Base-by-base conservation (phyloP, 2,113 vertebrate genomes). In the Oryzias celebensis region DNA sequence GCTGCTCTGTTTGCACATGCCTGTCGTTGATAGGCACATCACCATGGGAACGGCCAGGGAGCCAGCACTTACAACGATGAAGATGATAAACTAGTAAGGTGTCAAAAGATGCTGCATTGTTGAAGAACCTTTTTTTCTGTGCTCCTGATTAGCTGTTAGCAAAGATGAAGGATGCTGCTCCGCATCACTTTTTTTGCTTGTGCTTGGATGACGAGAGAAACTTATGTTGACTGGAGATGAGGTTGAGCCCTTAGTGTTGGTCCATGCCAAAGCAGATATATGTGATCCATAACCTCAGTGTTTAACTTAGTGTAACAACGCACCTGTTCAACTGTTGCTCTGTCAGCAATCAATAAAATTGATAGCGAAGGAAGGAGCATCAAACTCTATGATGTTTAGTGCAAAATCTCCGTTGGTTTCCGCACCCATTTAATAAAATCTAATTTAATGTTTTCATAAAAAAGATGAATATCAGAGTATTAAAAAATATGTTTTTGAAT, bases 1-100 rank as follows among this genome's bases (percentile, higher is more conserved):
- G 80, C 77, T 74, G 74, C 80, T 82, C 73, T 92, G 89, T 92
- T 91, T 91, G 89, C 83, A 88, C 87, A 91, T 89, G 91, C 88
- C 87, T 89, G 85, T 71, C 72, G 80, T 92, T 93, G 89, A 91
- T 86, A 72, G 84, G 85, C 88, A 77, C 62, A 88, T 93, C 91
- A 73, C 91, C 90, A 92, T 93, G 89, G 92, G 88, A 92, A 93
- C 92, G 20, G 65, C 66, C 72, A 74, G 58, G 77, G 76, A 90
- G 81, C 82, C 74, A 73, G 78, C 71, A 69, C 59, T 69, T 79
- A 18, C 62, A 73, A 60, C 78, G 81, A 82, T 81, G 66, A 78
- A 73, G 85, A 90, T 78, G 86, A 90, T 90, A 90, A 91, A 90
- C 85, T 84, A 85, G 63, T 76, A 77, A 89, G 87, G 84, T 91